Evolutionary conservation across 2,888 invertebrate species (phyloP), one percentile per base, ranked within the genome.

Genomic region (Sphaerophoria taeniata): DNA sequence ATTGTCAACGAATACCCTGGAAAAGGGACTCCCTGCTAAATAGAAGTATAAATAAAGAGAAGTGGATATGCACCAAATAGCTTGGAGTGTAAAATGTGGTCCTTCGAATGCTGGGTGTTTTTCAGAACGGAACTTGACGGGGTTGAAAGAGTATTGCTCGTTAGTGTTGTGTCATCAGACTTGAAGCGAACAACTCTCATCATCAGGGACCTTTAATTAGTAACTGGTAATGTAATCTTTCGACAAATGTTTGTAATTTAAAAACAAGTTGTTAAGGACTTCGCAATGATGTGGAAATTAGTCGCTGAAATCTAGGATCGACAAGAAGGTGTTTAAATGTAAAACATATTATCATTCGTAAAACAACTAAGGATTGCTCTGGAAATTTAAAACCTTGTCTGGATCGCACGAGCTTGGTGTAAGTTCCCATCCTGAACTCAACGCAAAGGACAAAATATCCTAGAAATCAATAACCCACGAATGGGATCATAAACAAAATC

Each of bases 1-100:
- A 73, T 81, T 81, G 81, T 81, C 81, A 75, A 74, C 76, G 81
- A 65, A 43, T 73, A 53, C 36, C 77, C 61, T 65, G 72, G 53
- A 72, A 61, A 81, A 65, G 36, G 74, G 45, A 72, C 51, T 33
- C 16, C 36, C 51, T 56, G 65, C 47, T 81, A 55, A 76, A 76
- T 72, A 71, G 76, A 45, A 53, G 60, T 61, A 45, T 43, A 82
- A 76, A 82, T 34, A 82, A 45, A 39, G 14, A n/a, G 47, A 47
- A 53, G 9, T 11, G 45, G 31, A 16, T 12, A 43, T 67, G 67
- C 34, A 36, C 49, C 31, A 67, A 51, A 51, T 65, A 49, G 36
- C 36, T 7, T 51, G 36, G 36, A 65, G 49, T 39, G 31, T 24
- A 24, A 24, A 24, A 2, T 24, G 2, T 6, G 43, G 9, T 9